These are phyloP conservation scores for Eucidaris tribuloides DNA, from an alignment of 35 echinoderm and acorn worm species.

Conservation along the genomic window DNA sequence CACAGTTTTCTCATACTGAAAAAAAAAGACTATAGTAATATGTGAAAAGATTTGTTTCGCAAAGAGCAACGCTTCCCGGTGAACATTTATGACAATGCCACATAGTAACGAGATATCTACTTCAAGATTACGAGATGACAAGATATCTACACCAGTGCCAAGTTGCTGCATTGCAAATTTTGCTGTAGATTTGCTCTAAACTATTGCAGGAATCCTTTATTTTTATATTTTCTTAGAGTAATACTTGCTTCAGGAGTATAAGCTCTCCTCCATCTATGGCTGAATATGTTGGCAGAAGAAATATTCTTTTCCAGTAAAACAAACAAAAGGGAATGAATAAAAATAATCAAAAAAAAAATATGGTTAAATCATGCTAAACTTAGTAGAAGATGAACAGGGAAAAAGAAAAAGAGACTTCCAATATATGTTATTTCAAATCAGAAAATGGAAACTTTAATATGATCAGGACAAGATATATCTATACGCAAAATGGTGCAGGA, in stretches of 20 bases:
- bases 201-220: background rate
- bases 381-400: background rate
- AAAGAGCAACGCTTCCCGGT: background rate
- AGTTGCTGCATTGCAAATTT: background rate
- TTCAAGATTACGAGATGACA: too few relatives aligned
- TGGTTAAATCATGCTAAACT: background rate
- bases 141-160: too few relatives aligned
- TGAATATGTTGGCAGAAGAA: slow-evolving; percentile 4
- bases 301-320: background rate
- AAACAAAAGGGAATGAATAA: background rate
- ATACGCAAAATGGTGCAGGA: too few relatives aligned
- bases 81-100: background rate
- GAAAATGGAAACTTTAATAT: background rate
- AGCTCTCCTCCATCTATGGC: background rate
- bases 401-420: background rate
- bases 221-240: background rate
- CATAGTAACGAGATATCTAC: background rate
- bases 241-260: slow-evolving; percentile 7
- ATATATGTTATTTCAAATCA: background rate
- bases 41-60: too few relatives aligned
- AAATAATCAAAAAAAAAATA: background rate
- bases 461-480: background rate
- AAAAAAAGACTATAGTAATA: too few relatives aligned
- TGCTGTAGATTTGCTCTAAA: background rate
- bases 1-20: too few relatives aligned